A percentile compares a stretch with the other conserved stretches of the same genome.
Evolutionary conservation across 1,140 invertebrate genomes (phyloP).

Genomic region (Geopemphigus sp.): DNA sequence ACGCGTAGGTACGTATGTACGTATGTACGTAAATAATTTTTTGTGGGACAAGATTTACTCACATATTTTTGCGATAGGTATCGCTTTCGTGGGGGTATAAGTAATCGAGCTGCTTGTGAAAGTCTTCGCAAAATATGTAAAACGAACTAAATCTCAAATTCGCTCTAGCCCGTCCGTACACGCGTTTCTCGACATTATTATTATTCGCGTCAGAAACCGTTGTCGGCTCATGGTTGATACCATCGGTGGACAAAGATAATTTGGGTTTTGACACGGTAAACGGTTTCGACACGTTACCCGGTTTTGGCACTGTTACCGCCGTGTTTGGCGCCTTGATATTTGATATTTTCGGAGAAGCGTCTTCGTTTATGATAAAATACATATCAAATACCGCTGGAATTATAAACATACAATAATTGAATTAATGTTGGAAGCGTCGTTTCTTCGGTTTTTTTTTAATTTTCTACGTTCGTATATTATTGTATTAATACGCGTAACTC

Average conservation of each 20-base stretch:
- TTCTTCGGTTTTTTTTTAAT: too few species aligned
- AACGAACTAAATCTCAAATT: constrained; percentile 35
- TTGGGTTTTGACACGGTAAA: neutral
- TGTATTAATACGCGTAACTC: too few species aligned
- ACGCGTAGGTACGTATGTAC: too few species aligned
- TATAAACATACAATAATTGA: too few species aligned
- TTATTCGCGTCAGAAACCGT: neutral
- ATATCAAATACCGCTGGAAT: neutral
- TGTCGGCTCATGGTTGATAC: too few species aligned
- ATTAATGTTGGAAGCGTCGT: too few species aligned
- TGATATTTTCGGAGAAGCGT: neutral
- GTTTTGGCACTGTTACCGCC: neutral
- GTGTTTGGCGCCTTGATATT: neutral
- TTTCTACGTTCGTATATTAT: too few species aligned
- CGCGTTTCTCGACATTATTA: constrained; percentile 3
- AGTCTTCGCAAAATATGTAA: constrained; percentile 38
- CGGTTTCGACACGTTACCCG: neutral
- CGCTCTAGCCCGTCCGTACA: constrained; percentile 31
- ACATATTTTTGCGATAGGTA: constrained; percentile 14
- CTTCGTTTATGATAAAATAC: constrained; percentile 29
- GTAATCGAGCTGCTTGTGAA: neutral
- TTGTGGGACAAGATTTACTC: too few species aligned
- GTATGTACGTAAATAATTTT: too few species aligned
- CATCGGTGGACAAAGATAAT: neutral
- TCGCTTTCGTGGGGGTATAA: neutral